Evolutionary conservation across 2,888 invertebrate species (phyloP).

Genomic region (Eupithecia vulgata): DNA sequence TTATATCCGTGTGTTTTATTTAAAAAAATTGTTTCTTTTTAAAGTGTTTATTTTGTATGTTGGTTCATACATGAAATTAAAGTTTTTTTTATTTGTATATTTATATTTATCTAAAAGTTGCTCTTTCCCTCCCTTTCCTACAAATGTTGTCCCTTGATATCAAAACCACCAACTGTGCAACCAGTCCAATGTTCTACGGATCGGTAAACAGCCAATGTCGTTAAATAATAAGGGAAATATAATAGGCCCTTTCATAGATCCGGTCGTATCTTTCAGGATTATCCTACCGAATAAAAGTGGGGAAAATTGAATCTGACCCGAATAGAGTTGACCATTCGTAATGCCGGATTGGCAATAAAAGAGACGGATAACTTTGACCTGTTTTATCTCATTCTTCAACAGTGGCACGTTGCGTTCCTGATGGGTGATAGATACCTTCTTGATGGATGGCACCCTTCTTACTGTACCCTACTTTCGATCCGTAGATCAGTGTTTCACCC

Average conservation of each 20-base stretch:
- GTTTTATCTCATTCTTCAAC: background rate
- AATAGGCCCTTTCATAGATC: constrained; percentile 53
- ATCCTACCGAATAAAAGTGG: constrained; percentile 60
- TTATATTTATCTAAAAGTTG: too few species aligned
- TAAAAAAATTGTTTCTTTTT: too few species aligned
- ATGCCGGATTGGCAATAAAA: constrained; percentile 14
- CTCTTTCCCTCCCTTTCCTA: too few species aligned
- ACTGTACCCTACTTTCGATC: constrained; percentile 5
- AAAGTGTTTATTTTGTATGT: too few species aligned
- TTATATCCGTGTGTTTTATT: too few species aligned
- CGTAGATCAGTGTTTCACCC: background rate
- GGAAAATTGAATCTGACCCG: constrained; percentile 58
- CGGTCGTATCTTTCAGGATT: constrained; percentile 57
- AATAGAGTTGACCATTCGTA: constrained; percentile 44
- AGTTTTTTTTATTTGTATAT: too few species aligned
- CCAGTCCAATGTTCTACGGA: constrained; percentile 21
- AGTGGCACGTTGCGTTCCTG: background rate
- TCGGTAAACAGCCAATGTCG: constrained; percentile 38
- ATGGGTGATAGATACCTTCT: constrained; percentile 4
- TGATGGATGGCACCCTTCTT: constrained; percentile 14
- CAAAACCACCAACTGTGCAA: background rate
- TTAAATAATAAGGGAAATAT: constrained; percentile 49
- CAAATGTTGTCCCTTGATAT: background rate
- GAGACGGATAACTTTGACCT: constrained; percentile 1
- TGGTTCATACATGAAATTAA: too few species aligned